These are phyloP conservation scores for Rhagologus leucostigma DNA, from an alignment of 2,113 vertebrate genomes.

Conservation along the genomic window DNA sequence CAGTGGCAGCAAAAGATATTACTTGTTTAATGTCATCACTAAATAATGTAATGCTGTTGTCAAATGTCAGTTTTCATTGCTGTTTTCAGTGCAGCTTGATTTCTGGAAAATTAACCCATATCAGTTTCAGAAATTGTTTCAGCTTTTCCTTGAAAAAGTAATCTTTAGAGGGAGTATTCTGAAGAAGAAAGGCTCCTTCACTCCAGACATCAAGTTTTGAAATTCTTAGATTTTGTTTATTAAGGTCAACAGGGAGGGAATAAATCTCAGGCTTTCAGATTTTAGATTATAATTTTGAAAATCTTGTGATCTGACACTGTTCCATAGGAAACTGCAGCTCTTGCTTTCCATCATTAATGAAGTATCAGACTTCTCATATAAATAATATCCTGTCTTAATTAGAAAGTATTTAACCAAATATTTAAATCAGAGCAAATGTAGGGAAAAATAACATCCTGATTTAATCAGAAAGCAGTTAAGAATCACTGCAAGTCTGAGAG, in stretches of 20 bases:
- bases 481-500: not conserved
- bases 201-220: not conserved
- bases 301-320: not conserved
- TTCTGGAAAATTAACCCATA: conserved; percentile 38
- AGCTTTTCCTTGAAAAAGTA: not conserved
- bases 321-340: not conserved
- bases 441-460: conserved; percentile 5
- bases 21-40: conserved; percentile 52
- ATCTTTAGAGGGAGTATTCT: not conserved
- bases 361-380: not conserved
- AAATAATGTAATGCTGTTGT: conserved; percentile 37
- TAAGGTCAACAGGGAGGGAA: not conserved
- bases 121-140: not conserved
- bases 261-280: not conserved
- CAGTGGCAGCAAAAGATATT: conserved; percentile 18
- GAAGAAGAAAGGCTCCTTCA: not conserved
- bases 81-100: conserved; percentile 2
- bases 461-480: conserved; percentile 3
- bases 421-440: conserved; percentile 19
- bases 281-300: not conserved
- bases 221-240: not conserved
- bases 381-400: conserved; percentile 24
- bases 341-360: not conserved
- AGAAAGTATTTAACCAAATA: conserved; percentile 29
- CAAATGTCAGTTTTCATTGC: conserved; percentile 58